Base-by-base conservation (phyloP, 1,140 invertebrate species). In the Artemia franciscana region DNA sequence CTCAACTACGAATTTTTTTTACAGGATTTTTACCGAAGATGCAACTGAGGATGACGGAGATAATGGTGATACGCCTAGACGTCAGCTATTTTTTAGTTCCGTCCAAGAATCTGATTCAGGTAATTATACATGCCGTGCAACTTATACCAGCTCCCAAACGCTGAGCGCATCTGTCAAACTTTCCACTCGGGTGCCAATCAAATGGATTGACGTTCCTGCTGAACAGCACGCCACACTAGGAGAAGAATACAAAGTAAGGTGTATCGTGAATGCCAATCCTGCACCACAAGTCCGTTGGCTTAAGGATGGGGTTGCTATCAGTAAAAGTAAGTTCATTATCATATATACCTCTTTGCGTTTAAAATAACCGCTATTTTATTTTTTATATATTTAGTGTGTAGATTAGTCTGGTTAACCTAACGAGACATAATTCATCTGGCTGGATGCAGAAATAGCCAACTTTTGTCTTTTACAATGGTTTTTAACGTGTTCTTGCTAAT, bases 241-340 rank as follows among this genome's bases (percentile, higher is more conserved):
- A 4, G 75, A 79, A 61, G 80, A 86, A 65, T 88, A 82, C 68
- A 80, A 80, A 71, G 80, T 93, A 5, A 81, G 80, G 69, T 95
- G 91, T 68, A 79, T 84, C 72, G 89, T 92, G 0, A 81, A 79
- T 59, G 87, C 89, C 0, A 83, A 84, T 71, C 91, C 91, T 15
- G 75, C 84, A 25, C 86, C 91, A 0, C 78, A 77, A 12, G 81
- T 93, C 12, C 84, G 86, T 69, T 93, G 88, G 90, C 77, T 82
- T 57, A 83, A 83, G 70, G 83, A 90, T 71, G 82, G 80, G n/a
- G 75, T 80, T 65, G 71, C 75, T 57, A 76, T 83, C 5, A 65
- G 64, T 12, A 66, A 64, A 24, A 67, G 70, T 71, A 64, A 61
- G 63, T 39, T n/a, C n/a, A n/a, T n/a, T n/a, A n/a, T n/a, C n/a